Percentiles rank a stretch among this genome's conserved stretches.
phyloP scores from a whole-genome alignment of 2,888 invertebrate genomes.

The Aleiodes leptofemur region DNA sequence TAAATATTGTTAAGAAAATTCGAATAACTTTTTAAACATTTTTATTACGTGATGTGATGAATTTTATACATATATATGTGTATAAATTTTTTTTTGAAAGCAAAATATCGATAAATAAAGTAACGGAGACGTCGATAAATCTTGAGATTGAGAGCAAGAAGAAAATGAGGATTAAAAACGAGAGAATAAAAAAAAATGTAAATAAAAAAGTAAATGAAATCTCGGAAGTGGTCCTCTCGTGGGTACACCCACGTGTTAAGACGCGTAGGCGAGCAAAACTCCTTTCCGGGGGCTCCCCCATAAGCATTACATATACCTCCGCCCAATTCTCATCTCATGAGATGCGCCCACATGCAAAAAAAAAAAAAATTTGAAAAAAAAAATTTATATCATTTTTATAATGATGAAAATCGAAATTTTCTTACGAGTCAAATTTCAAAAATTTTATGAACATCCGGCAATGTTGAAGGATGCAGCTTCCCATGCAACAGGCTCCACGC shows the following conservation, averaged over 20 bases:
- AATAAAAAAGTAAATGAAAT: conserved; percentile 18
- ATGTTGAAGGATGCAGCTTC: no score
- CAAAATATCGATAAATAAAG: conserved; percentile 25
- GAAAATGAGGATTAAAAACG: conserved; percentile 30
- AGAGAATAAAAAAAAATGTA: conserved; percentile 13
- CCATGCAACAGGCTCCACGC: neutral
- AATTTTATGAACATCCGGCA: no score
- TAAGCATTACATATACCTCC: conserved; percentile 30
- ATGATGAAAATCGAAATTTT: neutral
- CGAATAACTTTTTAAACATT: neutral
- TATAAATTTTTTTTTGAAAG: neutral
- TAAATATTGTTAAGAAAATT: conserved; percentile 1
- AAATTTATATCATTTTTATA: neutral
- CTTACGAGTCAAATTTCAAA: no score
- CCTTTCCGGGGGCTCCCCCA: conserved; percentile 31
- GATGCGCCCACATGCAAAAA: conserved; percentile 24
- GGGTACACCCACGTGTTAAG: conserved; percentile 26
- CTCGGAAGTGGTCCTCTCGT: conserved; percentile 34
- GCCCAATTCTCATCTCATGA: conserved; percentile 26
- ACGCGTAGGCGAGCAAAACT: conserved; percentile 29
- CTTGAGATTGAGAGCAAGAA: conserved; percentile 27
- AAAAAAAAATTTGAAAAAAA: neutral
- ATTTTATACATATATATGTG: neutral
- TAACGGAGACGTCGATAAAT: conserved; percentile 30
- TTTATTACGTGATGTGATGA: neutral